Evolutionary conservation across 2,113 vertebrate genomes (phyloP), one percentile per base, ranked within the genome.

Genomic region (Proterorhinus semilunaris): DNA sequence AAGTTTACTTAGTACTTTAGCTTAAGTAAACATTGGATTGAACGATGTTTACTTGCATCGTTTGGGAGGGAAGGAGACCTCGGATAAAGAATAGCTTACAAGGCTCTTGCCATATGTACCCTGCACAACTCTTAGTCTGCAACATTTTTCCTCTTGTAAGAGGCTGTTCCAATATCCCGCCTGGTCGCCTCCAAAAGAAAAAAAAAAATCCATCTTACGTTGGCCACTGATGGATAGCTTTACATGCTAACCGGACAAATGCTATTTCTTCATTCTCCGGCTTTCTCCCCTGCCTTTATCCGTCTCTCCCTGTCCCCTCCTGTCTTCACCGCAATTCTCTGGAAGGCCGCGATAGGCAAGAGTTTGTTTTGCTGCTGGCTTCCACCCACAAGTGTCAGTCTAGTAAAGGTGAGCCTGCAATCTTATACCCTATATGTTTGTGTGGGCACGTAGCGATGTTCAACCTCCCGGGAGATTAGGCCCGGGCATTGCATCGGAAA

Each of bases 401-500:
- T 86, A 75, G 68, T 76, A 81, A 36, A 79, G 81, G 79, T 78
- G 76, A 86, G 79, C 69, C 44, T 49, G 74, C 52, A 53, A 53
- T 53, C 52, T 53, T 8, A n/a, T 17, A 3, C 52, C 52, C 16
- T 17, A 68, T 71, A 13, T 75, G 63, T 72, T 48, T 68, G 79
- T 79, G 73, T 74, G 81, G 76, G 80, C 62, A 70, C 47, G 43
- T 45, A 78, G 68, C 36, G 66, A 67, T 57, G 17, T 72, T 75
- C 82, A 55, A 36, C 77, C 77, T 75, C 75, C 68, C 44, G 69
- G 84, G 83, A 89, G 88, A 89, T 87, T 89, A 90, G 71, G 79
- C 72, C 73, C 47, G 72, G 83, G 80, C 76, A 77, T 71, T 73
- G 69, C 79, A 85, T 83, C 75, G 76, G 74, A 66, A 8, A 82